Conservation (phyloP, 2,797 vertebrate genomes). For the Notoglanidium macrostoma region DNA sequence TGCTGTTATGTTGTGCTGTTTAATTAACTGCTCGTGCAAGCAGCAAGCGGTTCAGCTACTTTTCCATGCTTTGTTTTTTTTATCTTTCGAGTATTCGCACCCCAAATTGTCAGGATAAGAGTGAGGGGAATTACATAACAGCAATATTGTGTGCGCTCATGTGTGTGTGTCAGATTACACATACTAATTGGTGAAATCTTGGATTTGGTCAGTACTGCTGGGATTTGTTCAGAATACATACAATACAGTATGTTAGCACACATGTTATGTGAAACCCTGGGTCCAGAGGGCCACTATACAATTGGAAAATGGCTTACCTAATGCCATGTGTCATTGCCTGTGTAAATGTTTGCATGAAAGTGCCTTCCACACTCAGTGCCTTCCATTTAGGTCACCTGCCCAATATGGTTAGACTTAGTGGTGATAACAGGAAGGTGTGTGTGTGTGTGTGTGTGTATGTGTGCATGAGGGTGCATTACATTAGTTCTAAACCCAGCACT, state of each 20-base stretch:
- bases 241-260: neutral
- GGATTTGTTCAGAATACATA: neutral
- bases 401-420: constrained; percentile 1
- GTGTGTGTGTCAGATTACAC: neutral
- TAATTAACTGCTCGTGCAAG: constrained; percentile 47
- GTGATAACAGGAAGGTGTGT: neutral
- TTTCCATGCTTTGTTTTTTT: constrained; percentile 40
- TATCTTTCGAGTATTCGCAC: constrained; percentile 20
- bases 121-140: constrained; percentile 35
- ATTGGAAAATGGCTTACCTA: constrained; percentile 22
- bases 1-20: constrained; percentile 40
- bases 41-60: constrained; percentile 25
- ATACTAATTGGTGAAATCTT: constrained; percentile 39
- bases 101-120: constrained; percentile 31
- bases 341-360: constrained; percentile 13
- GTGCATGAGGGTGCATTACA: neutral
- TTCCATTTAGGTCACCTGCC: constrained; percentile 14
- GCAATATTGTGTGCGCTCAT: constrained; percentile 11
- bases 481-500: neutral
- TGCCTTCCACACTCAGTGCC: neutral
- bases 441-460: neutral
- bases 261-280: neutral
- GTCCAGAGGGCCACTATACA: constrained; percentile 21
- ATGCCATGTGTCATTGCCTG: constrained; percentile 9
- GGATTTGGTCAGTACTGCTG: neutral